Conservation (phyloP, 2,888 invertebrate genomes). For the Notodonta ziczac region DNA sequence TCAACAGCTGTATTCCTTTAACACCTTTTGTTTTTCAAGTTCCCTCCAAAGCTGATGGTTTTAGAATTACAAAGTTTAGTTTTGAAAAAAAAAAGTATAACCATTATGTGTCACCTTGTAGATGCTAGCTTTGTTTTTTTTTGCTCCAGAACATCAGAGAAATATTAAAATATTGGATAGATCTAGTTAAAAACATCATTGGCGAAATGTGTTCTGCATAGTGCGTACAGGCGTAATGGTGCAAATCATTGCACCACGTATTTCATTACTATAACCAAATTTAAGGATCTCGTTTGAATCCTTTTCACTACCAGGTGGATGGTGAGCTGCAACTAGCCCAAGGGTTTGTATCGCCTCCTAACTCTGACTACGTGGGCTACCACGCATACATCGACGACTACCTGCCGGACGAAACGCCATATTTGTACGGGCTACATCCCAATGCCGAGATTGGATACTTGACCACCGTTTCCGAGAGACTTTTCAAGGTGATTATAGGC, state of each 20-base stretch:
- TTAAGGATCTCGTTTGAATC: not conserved
- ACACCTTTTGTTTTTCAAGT: too few species aligned
- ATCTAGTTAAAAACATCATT: too few species aligned
- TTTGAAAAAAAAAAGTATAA: too few species aligned
- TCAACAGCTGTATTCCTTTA: too few species aligned
- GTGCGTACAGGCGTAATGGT: too few species aligned
- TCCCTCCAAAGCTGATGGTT: too few species aligned
- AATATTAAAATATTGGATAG: too few species aligned
- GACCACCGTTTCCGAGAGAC: conserved; percentile 92
- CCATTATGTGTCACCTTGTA: too few species aligned
- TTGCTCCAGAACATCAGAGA: too few species aligned
- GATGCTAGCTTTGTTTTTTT: too few species aligned
- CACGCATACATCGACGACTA: conserved; percentile 94
- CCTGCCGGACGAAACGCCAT: conserved; percentile 94
- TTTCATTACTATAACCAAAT: not conserved
- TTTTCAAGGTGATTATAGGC: conserved; percentile 86
- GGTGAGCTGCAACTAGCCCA: conserved; percentile 93
- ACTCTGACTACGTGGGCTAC: conserved; percentile 94
- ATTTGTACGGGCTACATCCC: conserved; percentile 95
- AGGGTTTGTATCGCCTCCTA: conserved; percentile 94
- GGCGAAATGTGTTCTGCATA: too few species aligned
- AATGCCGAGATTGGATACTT: conserved; percentile 98
- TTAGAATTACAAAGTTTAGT: too few species aligned
- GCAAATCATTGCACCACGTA: not conserved
- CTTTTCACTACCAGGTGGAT: conserved; percentile 85